These are phyloP conservation scores for Eristalinus aeneus DNA, from an alignment of 2,888 invertebrate genomes.

Conservation along the genomic window DNA sequence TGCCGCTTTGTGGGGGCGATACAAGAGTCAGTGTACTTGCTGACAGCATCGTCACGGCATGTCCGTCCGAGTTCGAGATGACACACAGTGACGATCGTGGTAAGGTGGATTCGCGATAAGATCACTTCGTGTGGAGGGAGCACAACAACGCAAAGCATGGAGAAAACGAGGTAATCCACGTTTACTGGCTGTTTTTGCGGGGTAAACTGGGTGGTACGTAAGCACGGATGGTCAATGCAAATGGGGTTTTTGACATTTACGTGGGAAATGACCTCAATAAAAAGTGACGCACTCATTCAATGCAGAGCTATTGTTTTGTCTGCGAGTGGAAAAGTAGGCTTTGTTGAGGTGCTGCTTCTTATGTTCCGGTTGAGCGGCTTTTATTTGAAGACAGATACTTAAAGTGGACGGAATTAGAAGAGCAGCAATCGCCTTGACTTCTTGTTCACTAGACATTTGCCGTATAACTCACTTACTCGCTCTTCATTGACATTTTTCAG, in stretches of 20 bases:
- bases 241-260: not conserved
- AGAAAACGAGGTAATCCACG: not conserved
- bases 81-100: not conserved
- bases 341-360: no score
- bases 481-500: no score
- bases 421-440: no score
- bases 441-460: no score
- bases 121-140: not conserved
- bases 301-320: no score
- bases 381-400: no score
- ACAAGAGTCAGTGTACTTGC: slow-evolving; percentile 21
- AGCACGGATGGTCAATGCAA: not conserved
- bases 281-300: not conserved
- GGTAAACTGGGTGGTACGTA: not conserved
- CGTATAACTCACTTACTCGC: no score
- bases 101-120: slow-evolving; percentile 12
- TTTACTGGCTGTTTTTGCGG: not conserved
- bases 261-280: not conserved
- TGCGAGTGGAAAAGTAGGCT: no score
- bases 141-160: not conserved
- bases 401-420: no score
- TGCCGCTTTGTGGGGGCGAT: not conserved
- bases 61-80: not conserved
- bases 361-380: no score
- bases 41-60: not conserved